These are phyloP conservation scores for Squalus acanthias DNA, from an alignment of 2,797 vertebrate genomes.

Conservation along the genomic window DNA sequence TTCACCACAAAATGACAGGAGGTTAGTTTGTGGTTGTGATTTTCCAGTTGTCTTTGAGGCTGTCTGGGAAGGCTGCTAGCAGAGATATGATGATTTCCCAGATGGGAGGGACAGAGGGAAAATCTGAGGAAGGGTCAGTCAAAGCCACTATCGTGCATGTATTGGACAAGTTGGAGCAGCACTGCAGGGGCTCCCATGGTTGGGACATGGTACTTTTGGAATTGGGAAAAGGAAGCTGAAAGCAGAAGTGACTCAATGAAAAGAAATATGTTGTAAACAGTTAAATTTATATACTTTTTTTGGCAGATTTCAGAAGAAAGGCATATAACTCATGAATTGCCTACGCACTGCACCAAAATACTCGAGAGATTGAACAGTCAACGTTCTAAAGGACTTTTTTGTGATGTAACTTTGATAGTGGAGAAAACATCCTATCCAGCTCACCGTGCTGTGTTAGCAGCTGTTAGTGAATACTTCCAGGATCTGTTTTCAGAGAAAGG, in stretches of 20 bases:
- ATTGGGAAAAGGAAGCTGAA: background rate
- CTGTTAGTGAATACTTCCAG: conserved; percentile 74
- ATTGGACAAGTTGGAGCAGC: background rate
- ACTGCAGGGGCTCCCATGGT: background rate
- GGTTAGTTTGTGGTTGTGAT: background rate
- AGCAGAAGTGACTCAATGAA: background rate
- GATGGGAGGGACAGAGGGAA: background rate
- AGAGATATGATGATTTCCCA: background rate
- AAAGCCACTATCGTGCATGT: background rate
- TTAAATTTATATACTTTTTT: conserved; percentile 2
- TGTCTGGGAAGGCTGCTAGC: background rate
- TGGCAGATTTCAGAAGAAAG: conserved; percentile 38
- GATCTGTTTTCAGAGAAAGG: conserved; percentile 70
- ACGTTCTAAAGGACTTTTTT: conserved; percentile 67
- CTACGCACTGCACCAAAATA: conserved; percentile 57
- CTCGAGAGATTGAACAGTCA: conserved; percentile 66
- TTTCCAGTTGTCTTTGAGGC: background rate
- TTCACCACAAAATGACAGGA: background rate
- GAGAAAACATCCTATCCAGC: conserved; percentile 60
- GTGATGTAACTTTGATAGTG: conserved; percentile 68
- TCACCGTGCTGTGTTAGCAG: conserved; percentile 68
- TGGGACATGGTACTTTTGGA: background rate
- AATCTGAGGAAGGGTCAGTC: background rate
- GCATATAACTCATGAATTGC: conserved; percentile 43
- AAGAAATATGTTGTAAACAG: background rate